Conservation (phyloP, 2,888 invertebrate genomes). For the Drosophila incognita region DNA sequence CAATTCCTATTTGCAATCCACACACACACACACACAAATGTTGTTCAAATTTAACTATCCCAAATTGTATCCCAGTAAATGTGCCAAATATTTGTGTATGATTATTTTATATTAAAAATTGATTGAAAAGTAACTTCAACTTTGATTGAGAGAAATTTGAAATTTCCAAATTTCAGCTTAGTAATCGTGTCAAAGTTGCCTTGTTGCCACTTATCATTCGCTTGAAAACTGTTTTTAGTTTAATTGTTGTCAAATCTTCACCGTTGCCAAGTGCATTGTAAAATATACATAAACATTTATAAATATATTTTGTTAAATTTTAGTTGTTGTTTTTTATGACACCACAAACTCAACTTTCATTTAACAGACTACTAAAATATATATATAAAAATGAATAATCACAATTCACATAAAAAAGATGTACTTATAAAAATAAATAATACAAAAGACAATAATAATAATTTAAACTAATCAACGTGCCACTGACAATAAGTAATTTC, state of each 20-base stretch:
- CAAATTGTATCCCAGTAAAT: not conserved
- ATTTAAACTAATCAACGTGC: conserved; percentile 15
- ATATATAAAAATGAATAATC: conserved; percentile 3
- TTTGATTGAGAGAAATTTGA: not conserved
- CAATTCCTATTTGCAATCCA: not conserved
- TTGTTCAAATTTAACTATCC: not conserved
- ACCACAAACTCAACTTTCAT: conserved; percentile 25
- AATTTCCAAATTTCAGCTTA: not conserved
- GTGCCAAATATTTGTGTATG: not conserved
- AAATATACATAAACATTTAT: conserved; percentile 41
- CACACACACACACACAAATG: not conserved
- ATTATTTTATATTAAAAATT: no score
- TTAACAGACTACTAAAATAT: conserved; percentile 17
- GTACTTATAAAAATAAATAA: not conserved
- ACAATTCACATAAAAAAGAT: conserved; percentile 18
- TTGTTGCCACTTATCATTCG: conserved; percentile 3
- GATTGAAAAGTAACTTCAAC: no score
- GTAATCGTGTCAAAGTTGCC: not conserved
- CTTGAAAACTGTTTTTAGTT: not conserved
- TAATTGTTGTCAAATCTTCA: conserved; percentile 12
- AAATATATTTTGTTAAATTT: conserved; percentile 23
- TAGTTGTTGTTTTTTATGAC: not conserved
- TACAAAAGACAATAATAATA: not conserved
- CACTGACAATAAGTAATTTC: conserved; percentile 41
- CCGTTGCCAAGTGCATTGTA: conserved; percentile 53